Evolutionary conservation across 2,113 vertebrate species (phyloP), one percentile per base, ranked within the genome.

Genomic region (Crotophaga sulcirostris): DNA sequence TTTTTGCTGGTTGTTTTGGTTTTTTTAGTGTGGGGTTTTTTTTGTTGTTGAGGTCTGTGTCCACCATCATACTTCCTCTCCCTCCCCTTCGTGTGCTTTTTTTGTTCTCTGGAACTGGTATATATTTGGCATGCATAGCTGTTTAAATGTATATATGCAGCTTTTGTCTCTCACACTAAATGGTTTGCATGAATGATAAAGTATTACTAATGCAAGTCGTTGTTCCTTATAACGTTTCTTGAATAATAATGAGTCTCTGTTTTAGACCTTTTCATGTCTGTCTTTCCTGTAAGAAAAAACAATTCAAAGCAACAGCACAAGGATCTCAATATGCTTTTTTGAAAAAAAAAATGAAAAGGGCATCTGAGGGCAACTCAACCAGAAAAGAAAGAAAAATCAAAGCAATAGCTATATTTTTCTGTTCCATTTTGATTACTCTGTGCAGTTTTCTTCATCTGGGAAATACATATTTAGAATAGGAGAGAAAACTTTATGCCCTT

Each of bases 381-480:
- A 93, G 89, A 94, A 95, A 78, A 93, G 72, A 80, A 29, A 67
- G 60, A 75, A 59, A 92, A 95, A 94, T 87, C 81, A 75, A 93
- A 95, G 28, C 1, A 11, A 47, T 62, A n/a, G 36, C 68, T 94
- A 6, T 74, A 63, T 69, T 83, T 69, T 84, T 77, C 44, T 75
- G 31, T 55, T 82, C 31, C 5, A 8, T 64, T 36, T 92, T 84
- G 73, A 72, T 92, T 95, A 51, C 24, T 85, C 20, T 59, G 12
- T 73, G 40, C 49, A 54, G 54, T 84, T 84, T 72, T 73, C 79
- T 70, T 92, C 73, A 42, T 92, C 93, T 84, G 47, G 66, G 73
- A 96, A 94, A 68, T 25, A 49, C 0, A 1, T 80, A 49, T 42
- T 95, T 62, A 7, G 54, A 87, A 75, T 44, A 12, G 79, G 42